phyloP scores from a whole-genome alignment of 1,140 invertebrate genomes.

The Lepeophtheirus salmonis region DNA sequence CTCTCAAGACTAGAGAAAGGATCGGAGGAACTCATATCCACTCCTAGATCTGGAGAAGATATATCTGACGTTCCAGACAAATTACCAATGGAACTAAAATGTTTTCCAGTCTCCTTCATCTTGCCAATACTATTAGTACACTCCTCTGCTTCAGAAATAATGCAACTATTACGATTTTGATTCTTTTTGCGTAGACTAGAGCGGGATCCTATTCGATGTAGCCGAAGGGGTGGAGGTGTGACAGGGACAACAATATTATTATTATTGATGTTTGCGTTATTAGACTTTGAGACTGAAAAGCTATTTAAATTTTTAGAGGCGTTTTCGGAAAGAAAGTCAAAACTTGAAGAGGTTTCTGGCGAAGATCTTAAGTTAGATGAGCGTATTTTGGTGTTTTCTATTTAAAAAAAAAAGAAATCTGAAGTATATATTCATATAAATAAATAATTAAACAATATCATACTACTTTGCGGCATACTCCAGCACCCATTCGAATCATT shows the following conservation, averaged over 20 bases:
- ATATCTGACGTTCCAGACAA: not conserved
- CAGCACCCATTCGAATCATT: not conserved
- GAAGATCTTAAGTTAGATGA: not conserved
- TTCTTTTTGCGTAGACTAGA: not conserved
- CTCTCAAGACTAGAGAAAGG: constrained; percentile 21
- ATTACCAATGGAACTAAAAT: not conserved
- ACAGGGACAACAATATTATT: not conserved
- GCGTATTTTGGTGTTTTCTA: not conserved
- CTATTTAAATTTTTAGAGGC: too few species aligned
- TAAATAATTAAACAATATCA: too few species aligned
- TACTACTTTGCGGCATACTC: not conserved
- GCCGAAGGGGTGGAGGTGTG: not conserved
- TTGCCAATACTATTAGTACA: not conserved
- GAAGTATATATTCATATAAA: too few species aligned
- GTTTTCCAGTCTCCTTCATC: not conserved
- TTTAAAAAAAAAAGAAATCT: too few species aligned
- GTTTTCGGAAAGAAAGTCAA: not conserved
- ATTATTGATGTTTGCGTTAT: not conserved
- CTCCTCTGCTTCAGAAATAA: not conserved
- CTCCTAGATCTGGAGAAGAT: not conserved
- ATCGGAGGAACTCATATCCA: not conserved
- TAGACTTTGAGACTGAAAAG: not conserved
- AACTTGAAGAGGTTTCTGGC: not conserved
- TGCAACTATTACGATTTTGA: not conserved
- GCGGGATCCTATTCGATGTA: not conserved